A percentile compares a stretch with the other conserved stretches of the same genome.
Conservation (phyloP, 2,888 invertebrate genomes). For the Entomobrya proxima region DNA sequence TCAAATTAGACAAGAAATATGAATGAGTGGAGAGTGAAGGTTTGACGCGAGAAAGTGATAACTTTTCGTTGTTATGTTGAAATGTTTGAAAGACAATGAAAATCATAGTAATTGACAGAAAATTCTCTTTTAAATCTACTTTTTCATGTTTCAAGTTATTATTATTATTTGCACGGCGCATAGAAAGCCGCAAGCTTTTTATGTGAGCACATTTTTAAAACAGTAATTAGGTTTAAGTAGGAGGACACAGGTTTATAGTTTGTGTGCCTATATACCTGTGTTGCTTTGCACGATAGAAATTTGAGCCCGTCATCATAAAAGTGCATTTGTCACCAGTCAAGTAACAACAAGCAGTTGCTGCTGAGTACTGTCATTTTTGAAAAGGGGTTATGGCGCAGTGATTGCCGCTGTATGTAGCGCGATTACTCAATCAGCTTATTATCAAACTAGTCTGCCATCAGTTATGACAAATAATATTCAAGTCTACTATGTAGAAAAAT, state of each 20-base stretch:
- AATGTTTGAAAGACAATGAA: conserved; percentile 44
- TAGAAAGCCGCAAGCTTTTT: conserved; percentile 16
- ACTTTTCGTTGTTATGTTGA: conserved; percentile 20
- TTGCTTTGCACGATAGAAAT: neutral
- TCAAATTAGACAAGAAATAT: conserved; percentile 12
- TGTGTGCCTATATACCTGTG: neutral
- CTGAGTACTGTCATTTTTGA: neutral
- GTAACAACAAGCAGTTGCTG: conserved; percentile 1
- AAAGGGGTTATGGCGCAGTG: conserved; percentile 28
- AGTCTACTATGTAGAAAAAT: neutral
- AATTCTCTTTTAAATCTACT: neutral
- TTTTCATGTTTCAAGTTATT: conserved; percentile 1
- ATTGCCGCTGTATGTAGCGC: neutral
- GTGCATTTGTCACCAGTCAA: conserved; percentile 41
- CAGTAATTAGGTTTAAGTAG: conserved; percentile 15
- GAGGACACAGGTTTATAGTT: neutral
- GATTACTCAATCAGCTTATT: conserved; percentile 32
- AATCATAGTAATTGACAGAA: conserved; percentile 20
- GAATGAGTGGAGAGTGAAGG: neutral
- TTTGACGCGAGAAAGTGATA: conserved; percentile 27
- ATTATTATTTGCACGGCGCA: neutral
- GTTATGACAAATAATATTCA: conserved; percentile 28
- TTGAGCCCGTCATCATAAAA: conserved; percentile 48
- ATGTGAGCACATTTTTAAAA: conserved; percentile 24
- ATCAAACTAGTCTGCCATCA: conserved; percentile 29